Evolutionary conservation across 1,140 invertebrate species (phyloP).

Genomic region (Trachymyrmex septentrionalis): DNA sequence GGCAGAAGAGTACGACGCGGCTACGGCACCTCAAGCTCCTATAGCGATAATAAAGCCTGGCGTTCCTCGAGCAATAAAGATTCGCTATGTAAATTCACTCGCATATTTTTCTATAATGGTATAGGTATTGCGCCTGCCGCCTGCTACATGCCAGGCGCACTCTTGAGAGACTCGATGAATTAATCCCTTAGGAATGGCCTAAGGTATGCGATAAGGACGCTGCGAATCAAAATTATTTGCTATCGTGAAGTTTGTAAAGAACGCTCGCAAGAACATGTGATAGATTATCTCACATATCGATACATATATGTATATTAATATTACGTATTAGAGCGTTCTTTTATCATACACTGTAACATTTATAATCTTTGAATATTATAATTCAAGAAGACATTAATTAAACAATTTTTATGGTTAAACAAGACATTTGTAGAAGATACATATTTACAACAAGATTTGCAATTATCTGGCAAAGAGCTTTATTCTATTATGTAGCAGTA

Average conservation of each 20-base stretch:
- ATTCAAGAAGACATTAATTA: background rate
- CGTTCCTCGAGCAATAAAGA: slow-evolving; percentile 78
- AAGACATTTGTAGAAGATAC: no score
- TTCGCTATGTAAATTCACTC: slow-evolving; percentile 79
- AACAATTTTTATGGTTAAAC: background rate
- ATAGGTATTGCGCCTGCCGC: slow-evolving; percentile 16
- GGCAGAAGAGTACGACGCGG: slow-evolving; percentile 69
- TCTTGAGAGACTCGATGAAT: slow-evolving; percentile 59
- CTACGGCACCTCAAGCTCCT: slow-evolving; percentile 50
- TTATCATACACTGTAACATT: background rate
- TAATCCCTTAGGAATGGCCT: slow-evolving; percentile 58
- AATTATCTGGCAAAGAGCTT: background rate
- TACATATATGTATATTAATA: background rate
- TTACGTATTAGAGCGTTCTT: no score
- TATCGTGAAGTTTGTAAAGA: background rate
- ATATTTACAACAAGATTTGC: slow-evolving; percentile 18
- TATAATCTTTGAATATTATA: background rate
- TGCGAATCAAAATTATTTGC: background rate
- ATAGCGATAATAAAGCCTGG: slow-evolving; percentile 74
- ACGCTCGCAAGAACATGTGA: background rate
- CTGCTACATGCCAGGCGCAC: slow-evolving; percentile 48
- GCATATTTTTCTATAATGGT: slow-evolving; percentile 79
- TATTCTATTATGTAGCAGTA: background rate
- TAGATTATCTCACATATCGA: background rate
- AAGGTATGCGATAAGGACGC: background rate